Percentiles rank a stretch among this genome's conserved stretches.
Conservation (phyloP, 2,113 vertebrate genomes). For the Hoplias malabaricus region DNA sequence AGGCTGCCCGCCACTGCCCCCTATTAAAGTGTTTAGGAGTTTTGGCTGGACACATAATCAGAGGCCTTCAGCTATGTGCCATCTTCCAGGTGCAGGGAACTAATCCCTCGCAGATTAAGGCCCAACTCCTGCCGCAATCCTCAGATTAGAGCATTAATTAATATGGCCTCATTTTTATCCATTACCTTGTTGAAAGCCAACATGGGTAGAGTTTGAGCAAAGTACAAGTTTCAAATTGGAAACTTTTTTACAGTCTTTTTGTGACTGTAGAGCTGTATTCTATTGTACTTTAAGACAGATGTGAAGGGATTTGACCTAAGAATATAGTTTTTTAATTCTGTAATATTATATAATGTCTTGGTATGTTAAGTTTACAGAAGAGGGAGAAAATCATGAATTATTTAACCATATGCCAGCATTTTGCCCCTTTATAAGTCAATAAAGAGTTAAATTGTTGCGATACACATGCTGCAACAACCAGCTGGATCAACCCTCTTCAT, state of each 20-base stretch:
- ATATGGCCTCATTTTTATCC: constrained; percentile 65
- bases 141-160: constrained; percentile 59
- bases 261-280: neutral
- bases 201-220: constrained; percentile 56
- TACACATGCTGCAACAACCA: no score
- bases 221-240: constrained; percentile 34
- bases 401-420: no score
- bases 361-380: no score
- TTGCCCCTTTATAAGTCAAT: no score
- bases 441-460: no score
- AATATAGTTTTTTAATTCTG: no score
- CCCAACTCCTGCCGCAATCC: constrained; percentile 26
- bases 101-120: constrained; percentile 60
- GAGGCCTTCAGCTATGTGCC: constrained; percentile 47
- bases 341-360: no score
- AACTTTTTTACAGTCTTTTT: constrained; percentile 26
- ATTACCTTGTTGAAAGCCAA: constrained; percentile 60
- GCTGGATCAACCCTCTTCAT: no score
- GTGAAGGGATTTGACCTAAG: neutral
- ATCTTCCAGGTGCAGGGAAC: constrained; percentile 58
- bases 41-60: constrained; percentile 48
- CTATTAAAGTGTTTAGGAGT: constrained; percentile 40
- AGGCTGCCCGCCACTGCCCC: neutral
- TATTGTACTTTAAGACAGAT: neutral
- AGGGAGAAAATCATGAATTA: no score